Conservation (phyloP, 1,140 invertebrate genomes). For the Leguminivora glycinivorella region DNA sequence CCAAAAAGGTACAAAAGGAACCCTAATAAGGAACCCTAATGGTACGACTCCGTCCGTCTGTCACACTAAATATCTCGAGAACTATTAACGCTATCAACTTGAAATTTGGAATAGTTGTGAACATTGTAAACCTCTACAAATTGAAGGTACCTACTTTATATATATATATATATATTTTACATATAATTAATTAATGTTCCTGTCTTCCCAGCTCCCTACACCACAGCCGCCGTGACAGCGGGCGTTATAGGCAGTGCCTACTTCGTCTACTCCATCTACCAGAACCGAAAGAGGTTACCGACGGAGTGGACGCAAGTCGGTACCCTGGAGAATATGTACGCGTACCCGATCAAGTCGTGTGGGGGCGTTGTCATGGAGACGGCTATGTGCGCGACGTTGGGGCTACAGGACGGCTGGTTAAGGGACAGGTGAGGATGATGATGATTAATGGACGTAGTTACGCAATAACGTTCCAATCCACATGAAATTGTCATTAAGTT, state of each 20-base stretch:
- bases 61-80: too few relatives aligned
- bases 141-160: too few relatives aligned
- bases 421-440: conserved; percentile 67
- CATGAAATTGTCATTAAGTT: too few relatives aligned
- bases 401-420: conserved; percentile 77
- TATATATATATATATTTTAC: background rate
- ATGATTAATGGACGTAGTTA: too few relatives aligned
- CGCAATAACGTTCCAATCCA: too few relatives aligned
- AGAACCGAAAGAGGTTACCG: conserved; percentile 47
- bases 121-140: too few relatives aligned
- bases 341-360: conserved; percentile 80
- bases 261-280: conserved; percentile 45
- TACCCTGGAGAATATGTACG: conserved; percentile 74
- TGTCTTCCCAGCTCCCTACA: conserved; percentile 42
- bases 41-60: too few relatives aligned
- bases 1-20: too few relatives aligned
- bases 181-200: background rate
- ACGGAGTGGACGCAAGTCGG: conserved; percentile 72
- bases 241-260: conserved; percentile 55
- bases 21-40: too few relatives aligned
- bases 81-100: too few relatives aligned
- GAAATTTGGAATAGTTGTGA: too few relatives aligned
- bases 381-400: conserved; percentile 76
- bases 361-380: conserved; percentile 62
- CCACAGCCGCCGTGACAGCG: conserved; percentile 46